Evolutionary conservation across 2,797 vertebrate species (phyloP).

Genomic region (Eupleurogrammus muticus): DNA sequence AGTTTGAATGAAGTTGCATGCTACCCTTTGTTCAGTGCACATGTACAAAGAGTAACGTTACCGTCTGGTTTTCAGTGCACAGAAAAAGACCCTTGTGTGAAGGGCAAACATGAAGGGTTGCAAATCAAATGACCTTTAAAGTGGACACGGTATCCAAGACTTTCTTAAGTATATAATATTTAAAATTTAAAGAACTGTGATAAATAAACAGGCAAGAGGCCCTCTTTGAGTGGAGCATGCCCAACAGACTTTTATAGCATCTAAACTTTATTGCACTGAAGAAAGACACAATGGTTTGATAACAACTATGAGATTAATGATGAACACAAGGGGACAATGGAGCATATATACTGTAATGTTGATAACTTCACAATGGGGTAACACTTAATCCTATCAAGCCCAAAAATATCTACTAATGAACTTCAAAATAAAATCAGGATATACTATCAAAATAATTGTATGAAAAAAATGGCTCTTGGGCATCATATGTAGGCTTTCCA

Average conservation of each 20-base stretch:
- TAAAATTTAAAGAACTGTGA: not conserved
- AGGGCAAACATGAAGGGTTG: not conserved
- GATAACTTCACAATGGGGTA: not conserved
- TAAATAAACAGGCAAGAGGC: too few species aligned
- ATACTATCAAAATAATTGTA: not conserved
- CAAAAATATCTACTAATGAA: too few species aligned
- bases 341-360: not conserved
- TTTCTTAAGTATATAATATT: not conserved
- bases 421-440: too few species aligned
- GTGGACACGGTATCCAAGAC: not conserved
- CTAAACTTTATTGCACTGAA: not conserved
- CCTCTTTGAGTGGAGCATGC: not conserved
- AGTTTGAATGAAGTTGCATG: too few species aligned
- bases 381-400: not conserved
- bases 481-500: not conserved
- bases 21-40: too few species aligned
- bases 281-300: not conserved
- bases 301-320: fast-evolving
- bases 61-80: too few species aligned
- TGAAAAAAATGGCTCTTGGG: too few species aligned
- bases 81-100: not conserved
- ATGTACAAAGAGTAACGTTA: not conserved
- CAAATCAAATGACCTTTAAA: not conserved
- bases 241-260: not conserved
- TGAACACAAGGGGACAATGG: not conserved